phyloP scores from a whole-genome alignment of 2,113 vertebrate species.

The Hyaena hyaena region DNA sequence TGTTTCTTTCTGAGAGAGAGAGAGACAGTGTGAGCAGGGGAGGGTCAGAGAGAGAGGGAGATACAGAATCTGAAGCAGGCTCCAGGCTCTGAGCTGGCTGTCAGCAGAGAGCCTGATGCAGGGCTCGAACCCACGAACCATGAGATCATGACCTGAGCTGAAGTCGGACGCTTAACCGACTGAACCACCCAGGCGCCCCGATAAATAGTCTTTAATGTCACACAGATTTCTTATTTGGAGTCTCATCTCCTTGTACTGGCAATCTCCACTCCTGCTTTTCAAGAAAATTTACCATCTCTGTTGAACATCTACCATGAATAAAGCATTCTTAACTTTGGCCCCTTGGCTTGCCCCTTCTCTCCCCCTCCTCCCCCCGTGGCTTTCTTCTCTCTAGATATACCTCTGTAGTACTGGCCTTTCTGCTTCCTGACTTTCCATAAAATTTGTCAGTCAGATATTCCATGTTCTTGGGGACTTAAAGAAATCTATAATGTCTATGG shows the following conservation, averaged over 20 bases:
- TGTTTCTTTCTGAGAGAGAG: no score
- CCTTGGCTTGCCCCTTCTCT: neutral
- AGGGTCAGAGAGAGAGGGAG: no score
- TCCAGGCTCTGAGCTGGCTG: no score
- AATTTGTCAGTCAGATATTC: neutral
- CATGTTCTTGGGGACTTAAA: conserved; percentile 18
- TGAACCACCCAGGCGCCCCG: no score
- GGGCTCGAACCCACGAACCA: no score
- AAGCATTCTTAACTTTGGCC: neutral
- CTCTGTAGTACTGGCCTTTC: neutral
- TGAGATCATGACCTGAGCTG: no score
- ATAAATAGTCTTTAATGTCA: neutral
- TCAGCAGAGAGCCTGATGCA: no score
- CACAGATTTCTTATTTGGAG: neutral
- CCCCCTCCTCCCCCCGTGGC: neutral
- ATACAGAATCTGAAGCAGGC: no score
- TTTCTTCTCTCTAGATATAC: neutral
- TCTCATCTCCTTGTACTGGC: neutral
- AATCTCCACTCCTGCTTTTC: neutral
- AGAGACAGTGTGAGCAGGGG: no score
- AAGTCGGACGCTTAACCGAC: no score
- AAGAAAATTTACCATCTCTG: neutral
- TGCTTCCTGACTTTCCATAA: neutral
- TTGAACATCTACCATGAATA: neutral
- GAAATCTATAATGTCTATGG: neutral